Conservation (phyloP, 2,113 vertebrate species). For the Lepus europaeus region DNA sequence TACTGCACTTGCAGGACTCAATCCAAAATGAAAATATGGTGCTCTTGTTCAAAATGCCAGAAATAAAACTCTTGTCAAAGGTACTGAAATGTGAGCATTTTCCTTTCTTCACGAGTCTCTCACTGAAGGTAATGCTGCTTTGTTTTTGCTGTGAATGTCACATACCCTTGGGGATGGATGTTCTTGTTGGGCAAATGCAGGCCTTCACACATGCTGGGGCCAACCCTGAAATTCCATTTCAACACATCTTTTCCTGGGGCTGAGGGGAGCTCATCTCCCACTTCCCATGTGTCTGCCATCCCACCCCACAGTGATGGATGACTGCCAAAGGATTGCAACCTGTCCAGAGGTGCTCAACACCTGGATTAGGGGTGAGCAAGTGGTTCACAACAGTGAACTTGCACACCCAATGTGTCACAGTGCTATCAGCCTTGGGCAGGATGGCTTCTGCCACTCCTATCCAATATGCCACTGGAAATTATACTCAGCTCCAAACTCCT, state of each 20-base stretch:
- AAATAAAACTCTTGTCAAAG: neutral
- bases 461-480: neutral
- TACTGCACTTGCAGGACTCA: neutral
- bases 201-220: neutral
- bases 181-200: neutral
- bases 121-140: neutral
- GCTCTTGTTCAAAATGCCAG: neutral
- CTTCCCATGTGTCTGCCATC: neutral
- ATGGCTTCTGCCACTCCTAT: neutral
- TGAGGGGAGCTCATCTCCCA: neutral
- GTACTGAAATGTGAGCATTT: neutral
- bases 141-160: conserved; percentile 1
- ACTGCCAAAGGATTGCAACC: neutral
- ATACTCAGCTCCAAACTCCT: neutral
- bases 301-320: neutral
- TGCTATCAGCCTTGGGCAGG: neutral
- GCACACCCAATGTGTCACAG: neutral
- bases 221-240: neutral
- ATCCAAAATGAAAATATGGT: neutral
- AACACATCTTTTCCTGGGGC: neutral
- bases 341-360: neutral
- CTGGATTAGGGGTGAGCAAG: neutral
- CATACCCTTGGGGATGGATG: neutral
- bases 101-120: neutral
- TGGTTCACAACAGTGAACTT: neutral